Evolutionary conservation across 23 tunicate species (phyloP).

Genomic region (Clavelina lepadiformis): DNA sequence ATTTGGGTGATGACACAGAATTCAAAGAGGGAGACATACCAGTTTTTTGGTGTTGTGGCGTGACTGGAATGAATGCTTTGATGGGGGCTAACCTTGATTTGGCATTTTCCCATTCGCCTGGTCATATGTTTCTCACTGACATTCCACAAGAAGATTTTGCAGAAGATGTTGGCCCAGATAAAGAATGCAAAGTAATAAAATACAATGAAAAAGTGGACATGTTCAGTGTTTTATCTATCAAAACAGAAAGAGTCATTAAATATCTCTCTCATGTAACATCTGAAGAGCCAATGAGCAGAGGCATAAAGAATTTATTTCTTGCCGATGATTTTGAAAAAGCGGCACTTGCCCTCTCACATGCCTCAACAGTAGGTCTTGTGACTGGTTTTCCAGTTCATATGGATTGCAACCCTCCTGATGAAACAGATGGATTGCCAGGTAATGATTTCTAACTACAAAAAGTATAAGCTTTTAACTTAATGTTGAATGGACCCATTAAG

Average conservation of each 20-base stretch:
- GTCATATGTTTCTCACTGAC: conserved; percentile 77
- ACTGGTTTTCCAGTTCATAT: conserved; percentile 71
- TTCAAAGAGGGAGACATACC: conserved; percentile 38
- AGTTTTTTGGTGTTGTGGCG: conserved; percentile 85
- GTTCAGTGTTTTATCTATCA: conserved; percentile 40
- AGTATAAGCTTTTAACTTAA: not conserved
- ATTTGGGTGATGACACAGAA: conserved; percentile 14
- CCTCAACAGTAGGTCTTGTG: conserved; percentile 49
- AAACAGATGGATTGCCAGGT: conserved; percentile 96
- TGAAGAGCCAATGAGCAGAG: conserved; percentile 44
- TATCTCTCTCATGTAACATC: not conserved
- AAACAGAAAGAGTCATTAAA: not conserved
- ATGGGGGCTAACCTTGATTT: conserved; percentile 36
- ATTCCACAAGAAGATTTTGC: conserved; percentile 16
- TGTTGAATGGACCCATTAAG: not conserved
- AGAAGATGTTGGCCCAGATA: not conserved
- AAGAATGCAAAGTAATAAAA: conserved; percentile 1
- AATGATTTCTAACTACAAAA: not conserved
- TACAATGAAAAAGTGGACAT: conserved; percentile 4
- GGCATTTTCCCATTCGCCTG: conserved; percentile 69
- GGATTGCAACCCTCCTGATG: conserved; percentile 63
- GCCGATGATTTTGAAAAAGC: conserved; percentile 68
- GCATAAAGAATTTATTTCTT: conserved; percentile 33
- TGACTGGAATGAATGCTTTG: conserved; percentile 55
- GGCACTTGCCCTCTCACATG: conserved; percentile 63